Percentiles rank a stretch among this genome's conserved stretches.
These are phyloP conservation scores for Nothobranchius kuhntae DNA, from an alignment of 2,113 vertebrate species.

Conservation along the genomic window DNA sequence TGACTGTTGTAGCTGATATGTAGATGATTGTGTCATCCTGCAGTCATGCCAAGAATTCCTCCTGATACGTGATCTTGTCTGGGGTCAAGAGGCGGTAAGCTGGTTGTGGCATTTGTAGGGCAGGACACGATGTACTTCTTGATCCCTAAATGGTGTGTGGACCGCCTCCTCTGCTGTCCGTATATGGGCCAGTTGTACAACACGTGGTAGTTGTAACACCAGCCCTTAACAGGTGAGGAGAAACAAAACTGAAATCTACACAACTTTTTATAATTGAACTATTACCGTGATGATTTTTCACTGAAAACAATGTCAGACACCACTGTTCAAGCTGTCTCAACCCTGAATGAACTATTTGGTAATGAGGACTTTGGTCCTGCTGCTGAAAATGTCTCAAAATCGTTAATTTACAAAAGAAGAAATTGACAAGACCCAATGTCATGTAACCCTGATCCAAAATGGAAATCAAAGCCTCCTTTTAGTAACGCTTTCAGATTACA, in stretches of 20 bases:
- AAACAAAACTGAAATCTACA: too few species aligned
- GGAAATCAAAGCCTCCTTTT: slow-evolving; percentile 22
- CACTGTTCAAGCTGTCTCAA: too few species aligned
- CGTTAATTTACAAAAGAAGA: too few species aligned
- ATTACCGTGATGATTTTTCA: too few species aligned
- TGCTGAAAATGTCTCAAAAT: too few species aligned
- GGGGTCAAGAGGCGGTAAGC: slow-evolving; percentile 11
- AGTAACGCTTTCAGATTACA: slow-evolving; percentile 48
- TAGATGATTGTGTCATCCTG: background rate
- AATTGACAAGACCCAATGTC: too few species aligned
- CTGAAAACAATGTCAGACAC: too few species aligned
- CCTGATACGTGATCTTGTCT: slow-evolving; percentile 28
- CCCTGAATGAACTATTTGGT: too few species aligned
- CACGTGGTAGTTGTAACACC: background rate
- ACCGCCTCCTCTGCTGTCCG: background rate
- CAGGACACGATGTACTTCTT: slow-evolving; percentile 17
- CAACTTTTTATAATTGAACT: too few species aligned
- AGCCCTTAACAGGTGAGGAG: too few species aligned
- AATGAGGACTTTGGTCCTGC: too few species aligned
- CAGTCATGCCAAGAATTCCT: slow-evolving; percentile 13
- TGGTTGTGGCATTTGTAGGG: slow-evolving; percentile 1
- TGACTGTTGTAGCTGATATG: background rate
- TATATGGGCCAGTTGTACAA: background rate
- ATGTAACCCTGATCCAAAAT: slow-evolving; percentile 27
- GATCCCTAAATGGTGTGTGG: background rate